Percentiles rank a stretch among this genome's conserved stretches.
Conservation (phyloP, 1,140 invertebrate genomes). For the Oryctes rhinoceros region DNA sequence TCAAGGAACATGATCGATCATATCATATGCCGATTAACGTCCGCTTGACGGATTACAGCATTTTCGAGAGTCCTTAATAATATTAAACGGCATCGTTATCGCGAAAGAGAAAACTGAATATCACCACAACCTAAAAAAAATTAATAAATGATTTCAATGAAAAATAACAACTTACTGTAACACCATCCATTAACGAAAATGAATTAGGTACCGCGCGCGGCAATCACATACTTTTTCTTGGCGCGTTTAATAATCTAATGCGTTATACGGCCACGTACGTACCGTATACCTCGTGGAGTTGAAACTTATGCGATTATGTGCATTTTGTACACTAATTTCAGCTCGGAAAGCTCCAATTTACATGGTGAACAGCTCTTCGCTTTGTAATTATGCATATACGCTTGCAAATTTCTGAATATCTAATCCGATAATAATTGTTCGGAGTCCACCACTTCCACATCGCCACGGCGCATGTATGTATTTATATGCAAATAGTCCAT, state of each 20-base stretch:
- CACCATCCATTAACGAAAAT: background rate
- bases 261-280: background rate
- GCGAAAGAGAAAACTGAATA: no score
- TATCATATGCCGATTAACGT: conserved; percentile 39
- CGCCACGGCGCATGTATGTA: no score
- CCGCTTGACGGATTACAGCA: no score
- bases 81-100: no score
- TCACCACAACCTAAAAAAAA: no score
- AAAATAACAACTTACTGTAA: background rate
- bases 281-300: background rate
- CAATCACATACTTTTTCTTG: background rate
- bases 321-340: conserved; percentile 19
- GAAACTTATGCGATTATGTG: background rate
- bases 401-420: conserved; percentile 14
- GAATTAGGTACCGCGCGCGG: background rate
- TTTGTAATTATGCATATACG: conserved; percentile 14
- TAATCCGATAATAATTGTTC: conserved; percentile 19
- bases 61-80: no score
- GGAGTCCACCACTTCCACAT: background rate
- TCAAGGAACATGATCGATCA: conserved; percentile 38
- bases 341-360: background rate
- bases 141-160: no score
- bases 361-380: background rate
- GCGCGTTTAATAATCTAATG: conserved; percentile 8
- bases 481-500: no score